Evolutionary conservation across 2,113 vertebrate species (phyloP), one percentile per base, ranked within the genome.

Genomic region (Astur gentilis): DNA sequence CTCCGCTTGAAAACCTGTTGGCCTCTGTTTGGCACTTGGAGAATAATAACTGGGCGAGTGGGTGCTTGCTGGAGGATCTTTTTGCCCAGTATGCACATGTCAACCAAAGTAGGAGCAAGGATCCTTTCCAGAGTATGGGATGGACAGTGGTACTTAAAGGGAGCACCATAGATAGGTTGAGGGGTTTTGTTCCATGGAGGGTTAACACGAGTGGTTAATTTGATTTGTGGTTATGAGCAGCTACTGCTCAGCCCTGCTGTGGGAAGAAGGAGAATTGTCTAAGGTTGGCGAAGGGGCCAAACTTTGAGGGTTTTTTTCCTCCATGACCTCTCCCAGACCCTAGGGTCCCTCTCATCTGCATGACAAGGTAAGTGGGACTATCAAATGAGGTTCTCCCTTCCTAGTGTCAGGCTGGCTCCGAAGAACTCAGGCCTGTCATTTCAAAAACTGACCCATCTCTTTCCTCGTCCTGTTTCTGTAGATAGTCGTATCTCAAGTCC

Each of bases 401-500:
- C 16, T 29, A 32, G 6, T 20, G 17, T 27, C 64, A 16, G 29
- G 19, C 4, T 67, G 79, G 36, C 32, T 69, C 47, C 69, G 2
- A 54, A 50, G 36, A 77, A 54, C 47, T 47, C 55, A 32, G 57
- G 21, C 6, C 2, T 18, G 32, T 19, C 3, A 0, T 61, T 90
- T 45, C 70, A 76, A 40, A 47, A 3, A 1, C 45, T 5, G 38
- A 4, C 18, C 65, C 3, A 0, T 50, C 60, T 72, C 55, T 18
- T 50, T 42, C 26, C 65, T 72, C 13, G 0, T 34, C 17, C 25
- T 5, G 0, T 34, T 62, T 40, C 54, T 70, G 25, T 13, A 32
- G 40, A 4, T 17, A 65, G 7, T 4, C 0, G 0, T 8, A 9
- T 65, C 44, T 36, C n/a, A 44, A 40, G 25, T 11, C 47, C 36